These are phyloP conservation scores for Lipotes vexillifer DNA, from an alignment of 2,113 vertebrate species.

Conservation along the genomic window DNA sequence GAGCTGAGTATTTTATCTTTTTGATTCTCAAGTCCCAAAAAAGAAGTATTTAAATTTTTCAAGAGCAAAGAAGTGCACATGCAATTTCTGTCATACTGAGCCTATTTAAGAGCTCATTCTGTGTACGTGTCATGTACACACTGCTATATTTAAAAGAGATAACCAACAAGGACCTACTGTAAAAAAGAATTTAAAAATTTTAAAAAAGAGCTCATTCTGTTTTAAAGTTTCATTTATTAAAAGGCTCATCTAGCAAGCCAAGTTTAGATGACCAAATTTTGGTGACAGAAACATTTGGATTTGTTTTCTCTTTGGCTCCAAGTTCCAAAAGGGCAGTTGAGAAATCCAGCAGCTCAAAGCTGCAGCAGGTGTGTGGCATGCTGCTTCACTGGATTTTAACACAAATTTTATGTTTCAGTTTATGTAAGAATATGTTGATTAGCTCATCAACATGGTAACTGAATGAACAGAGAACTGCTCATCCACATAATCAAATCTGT, in stretches of 20 bases:
- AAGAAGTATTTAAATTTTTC: neutral
- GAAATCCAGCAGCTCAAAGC: neutral
- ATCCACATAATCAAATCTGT: conserved; percentile 68
- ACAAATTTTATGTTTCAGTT: conserved; percentile 59
- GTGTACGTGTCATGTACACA: neutral
- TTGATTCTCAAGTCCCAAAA: neutral
- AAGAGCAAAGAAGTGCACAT: neutral
- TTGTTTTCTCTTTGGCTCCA: neutral
- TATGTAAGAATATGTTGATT: conserved; percentile 69
- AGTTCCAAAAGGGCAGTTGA: neutral
- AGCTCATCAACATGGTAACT: conserved; percentile 61
- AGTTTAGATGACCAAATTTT: neutral
- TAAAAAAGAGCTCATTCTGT: neutral
- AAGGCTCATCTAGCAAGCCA: neutral
- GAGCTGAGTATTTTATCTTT: neutral
- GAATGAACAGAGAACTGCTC: conserved; percentile 64
- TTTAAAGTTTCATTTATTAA: conserved; percentile 23
- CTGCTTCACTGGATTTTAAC: conserved; percentile 61
- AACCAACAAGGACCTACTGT: neutral
- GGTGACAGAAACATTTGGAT: neutral
- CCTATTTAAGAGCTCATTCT: neutral
- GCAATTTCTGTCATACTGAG: neutral
- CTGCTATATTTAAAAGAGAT: neutral
- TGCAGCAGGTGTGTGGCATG: conserved; percentile 43
- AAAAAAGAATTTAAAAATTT: too few species aligned